Evolutionary conservation across 2,888 invertebrate species (phyloP).

Genomic region (Ochlodes sylvanus): DNA sequence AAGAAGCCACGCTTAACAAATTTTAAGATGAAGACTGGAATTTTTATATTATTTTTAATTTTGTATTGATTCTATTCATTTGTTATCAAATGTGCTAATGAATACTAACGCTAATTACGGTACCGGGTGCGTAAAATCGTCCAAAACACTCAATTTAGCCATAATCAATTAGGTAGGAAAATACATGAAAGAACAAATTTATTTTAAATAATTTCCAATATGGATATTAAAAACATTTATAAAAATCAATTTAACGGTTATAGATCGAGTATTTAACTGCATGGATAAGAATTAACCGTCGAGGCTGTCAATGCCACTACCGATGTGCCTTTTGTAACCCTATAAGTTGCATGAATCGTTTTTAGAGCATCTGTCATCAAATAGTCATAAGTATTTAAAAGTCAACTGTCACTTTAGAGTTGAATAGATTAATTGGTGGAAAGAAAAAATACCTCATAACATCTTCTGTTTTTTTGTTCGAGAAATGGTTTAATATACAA

Average conservation of each 20-base stretch:
- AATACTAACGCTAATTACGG: slow-evolving; percentile 69
- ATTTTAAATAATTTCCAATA: slow-evolving; percentile 11
- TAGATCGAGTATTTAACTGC: slow-evolving; percentile 58
- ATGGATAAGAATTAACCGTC: slow-evolving; percentile 50
- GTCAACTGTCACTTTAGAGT: no score
- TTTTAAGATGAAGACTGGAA: background rate
- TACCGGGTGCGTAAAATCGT: slow-evolving; percentile 64
- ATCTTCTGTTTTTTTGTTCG: no score
- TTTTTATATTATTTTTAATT: background rate
- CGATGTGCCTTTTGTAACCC: background rate
- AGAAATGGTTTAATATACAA: no score
- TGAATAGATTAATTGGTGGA: no score
- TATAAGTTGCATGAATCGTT: slow-evolving; percentile 36
- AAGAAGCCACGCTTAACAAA: background rate
- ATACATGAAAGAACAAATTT: slow-evolving; percentile 43
- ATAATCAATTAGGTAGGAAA: slow-evolving; percentile 52
- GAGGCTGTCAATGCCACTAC: background rate
- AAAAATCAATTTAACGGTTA: background rate
- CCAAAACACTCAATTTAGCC: slow-evolving; percentile 57
- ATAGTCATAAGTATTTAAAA: no score
- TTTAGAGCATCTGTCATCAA: slow-evolving; percentile 8
- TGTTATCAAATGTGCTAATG: slow-evolving; percentile 50
- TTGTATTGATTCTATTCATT: slow-evolving; percentile 23
- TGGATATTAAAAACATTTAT: slow-evolving; percentile 12
- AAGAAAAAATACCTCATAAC: no score